Percentiles rank a stretch among this genome's conserved stretches.
These are phyloP conservation scores for Calypte anna DNA, from an alignment of 2,113 vertebrate genomes.

Conservation along the genomic window DNA sequence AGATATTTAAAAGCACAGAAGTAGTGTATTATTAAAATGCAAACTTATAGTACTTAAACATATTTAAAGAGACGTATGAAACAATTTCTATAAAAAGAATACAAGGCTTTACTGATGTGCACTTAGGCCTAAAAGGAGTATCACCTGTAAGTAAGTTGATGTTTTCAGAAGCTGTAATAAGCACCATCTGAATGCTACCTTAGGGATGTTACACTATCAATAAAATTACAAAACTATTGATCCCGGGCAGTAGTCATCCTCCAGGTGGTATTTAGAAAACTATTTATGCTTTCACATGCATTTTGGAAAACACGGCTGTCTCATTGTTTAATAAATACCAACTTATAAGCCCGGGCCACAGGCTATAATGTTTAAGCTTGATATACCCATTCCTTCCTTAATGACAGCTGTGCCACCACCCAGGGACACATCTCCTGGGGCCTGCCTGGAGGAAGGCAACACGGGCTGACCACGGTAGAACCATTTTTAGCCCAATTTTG, in stretches of 20 bases:
- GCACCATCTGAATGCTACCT: not conserved
- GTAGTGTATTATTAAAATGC: constrained; percentile 50
- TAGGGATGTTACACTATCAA: not conserved
- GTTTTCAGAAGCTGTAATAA: not conserved
- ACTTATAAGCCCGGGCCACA: not conserved
- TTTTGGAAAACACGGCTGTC: not conserved
- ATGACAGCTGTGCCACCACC: not conserved
- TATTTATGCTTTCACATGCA: not conserved
- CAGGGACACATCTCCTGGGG: not conserved
- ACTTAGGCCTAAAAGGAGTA: not conserved
- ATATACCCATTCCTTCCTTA: not conserved
- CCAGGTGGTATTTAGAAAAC: not conserved
- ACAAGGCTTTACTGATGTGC: not conserved
- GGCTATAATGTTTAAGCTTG: not conserved
- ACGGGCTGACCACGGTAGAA: fast-evolving
- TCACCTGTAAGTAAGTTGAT: not conserved
- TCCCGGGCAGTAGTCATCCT: not conserved
- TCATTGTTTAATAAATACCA: not conserved
- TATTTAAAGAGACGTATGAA: constrained; percentile 53
- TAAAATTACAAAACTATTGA: constrained; percentile 20
- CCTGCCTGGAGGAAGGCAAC: not conserved
- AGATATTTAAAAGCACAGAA: constrained; percentile 66
- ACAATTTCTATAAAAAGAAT: constrained; percentile 13
- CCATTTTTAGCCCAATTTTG: not conserved
- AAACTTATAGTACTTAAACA: constrained; percentile 30